Percentiles rank a stretch among this genome's conserved stretches.
These are phyloP conservation scores for Cnemophilus loriae DNA, from an alignment of 2,113 vertebrate genomes.

Conservation along the genomic window DNA sequence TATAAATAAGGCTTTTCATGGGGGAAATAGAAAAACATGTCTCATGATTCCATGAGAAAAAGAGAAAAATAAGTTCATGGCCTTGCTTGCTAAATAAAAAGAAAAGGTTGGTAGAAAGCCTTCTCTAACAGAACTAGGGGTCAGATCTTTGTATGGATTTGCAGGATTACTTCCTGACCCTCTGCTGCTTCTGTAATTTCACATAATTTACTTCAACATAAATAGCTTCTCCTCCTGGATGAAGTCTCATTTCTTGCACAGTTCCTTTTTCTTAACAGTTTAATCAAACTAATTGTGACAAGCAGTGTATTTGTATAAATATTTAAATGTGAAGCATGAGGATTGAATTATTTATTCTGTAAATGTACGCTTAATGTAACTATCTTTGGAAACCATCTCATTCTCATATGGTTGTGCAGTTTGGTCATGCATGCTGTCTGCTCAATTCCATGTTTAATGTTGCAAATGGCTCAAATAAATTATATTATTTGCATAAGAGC, in stretches of 20 bases:
- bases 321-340: conserved; percentile 57
- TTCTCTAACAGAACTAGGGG: background rate
- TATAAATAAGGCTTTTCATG: background rate
- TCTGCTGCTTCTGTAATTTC: background rate
- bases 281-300: conserved; percentile 61
- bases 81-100: background rate
- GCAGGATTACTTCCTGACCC: background rate
- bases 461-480: conserved; percentile 1
- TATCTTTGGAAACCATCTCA: conserved; percentile 46
- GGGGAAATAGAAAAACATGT: background rate
- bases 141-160: background rate
- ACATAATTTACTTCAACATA: background rate
- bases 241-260: conserved; percentile 22
- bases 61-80: background rate
- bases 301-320: conserved; percentile 56
- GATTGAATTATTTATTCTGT: conserved; percentile 60
- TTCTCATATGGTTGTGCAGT: background rate
- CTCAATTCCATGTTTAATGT: background rate
- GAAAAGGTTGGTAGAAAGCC: background rate
- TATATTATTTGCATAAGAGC: background rate
- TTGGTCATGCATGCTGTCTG: background rate
- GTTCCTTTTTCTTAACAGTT: conserved; percentile 49
- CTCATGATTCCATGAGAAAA: background rate
- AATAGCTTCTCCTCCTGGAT: conserved; percentile 23
- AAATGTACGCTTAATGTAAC: conserved; percentile 25